Evolutionary conservation across 2,888 invertebrate species (phyloP).

Genomic region (Acanthosoma haemorrhoidale): DNA sequence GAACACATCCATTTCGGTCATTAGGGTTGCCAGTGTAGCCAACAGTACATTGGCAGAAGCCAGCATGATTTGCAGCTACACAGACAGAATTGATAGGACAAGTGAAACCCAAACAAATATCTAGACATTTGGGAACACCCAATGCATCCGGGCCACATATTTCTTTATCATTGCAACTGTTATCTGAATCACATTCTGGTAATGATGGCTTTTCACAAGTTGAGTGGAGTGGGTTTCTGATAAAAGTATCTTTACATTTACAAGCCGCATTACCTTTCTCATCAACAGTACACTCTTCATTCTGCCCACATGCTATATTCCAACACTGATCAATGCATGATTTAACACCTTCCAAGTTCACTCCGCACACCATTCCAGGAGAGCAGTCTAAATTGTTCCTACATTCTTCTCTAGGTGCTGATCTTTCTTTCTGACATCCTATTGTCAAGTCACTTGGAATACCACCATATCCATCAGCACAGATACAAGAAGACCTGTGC

Average conservation of each 20-base stretch:
- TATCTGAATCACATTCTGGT: slow-evolving; percentile 68
- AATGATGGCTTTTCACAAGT: slow-evolving; percentile 80
- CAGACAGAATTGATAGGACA: slow-evolving; percentile 82
- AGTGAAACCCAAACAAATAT: slow-evolving; percentile 72
- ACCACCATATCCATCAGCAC: slow-evolving; percentile 73
- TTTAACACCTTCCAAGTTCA: slow-evolving; percentile 57
- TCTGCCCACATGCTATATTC: slow-evolving; percentile 73
- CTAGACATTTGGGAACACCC: slow-evolving; percentile 75
- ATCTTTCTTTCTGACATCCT: slow-evolving; percentile 70
- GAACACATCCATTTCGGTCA: slow-evolving; percentile 78
- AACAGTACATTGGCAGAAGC: slow-evolving; percentile 74
- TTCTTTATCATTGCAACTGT: slow-evolving; percentile 63
- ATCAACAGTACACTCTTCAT: slow-evolving; percentile 72
- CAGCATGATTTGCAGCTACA: slow-evolving; percentile 64
- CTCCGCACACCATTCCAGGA: slow-evolving; percentile 63
- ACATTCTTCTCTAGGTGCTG: slow-evolving; percentile 57
- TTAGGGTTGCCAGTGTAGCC: slow-evolving; percentile 87
- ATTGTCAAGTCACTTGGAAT: slow-evolving; percentile 72
- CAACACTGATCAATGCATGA: slow-evolving; percentile 74
- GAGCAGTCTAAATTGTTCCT: slow-evolving; percentile 65
- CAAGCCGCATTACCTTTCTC: slow-evolving; percentile 65
- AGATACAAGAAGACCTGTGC: slow-evolving; percentile 80
- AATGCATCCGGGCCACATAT: slow-evolving; percentile 78
- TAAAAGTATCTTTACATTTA: slow-evolving; percentile 68
- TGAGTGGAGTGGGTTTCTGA: slow-evolving; percentile 78